These are phyloP conservation scores for Pseudopipra pipra DNA, from an alignment of 2,113 vertebrate species.

Conservation along the genomic window DNA sequence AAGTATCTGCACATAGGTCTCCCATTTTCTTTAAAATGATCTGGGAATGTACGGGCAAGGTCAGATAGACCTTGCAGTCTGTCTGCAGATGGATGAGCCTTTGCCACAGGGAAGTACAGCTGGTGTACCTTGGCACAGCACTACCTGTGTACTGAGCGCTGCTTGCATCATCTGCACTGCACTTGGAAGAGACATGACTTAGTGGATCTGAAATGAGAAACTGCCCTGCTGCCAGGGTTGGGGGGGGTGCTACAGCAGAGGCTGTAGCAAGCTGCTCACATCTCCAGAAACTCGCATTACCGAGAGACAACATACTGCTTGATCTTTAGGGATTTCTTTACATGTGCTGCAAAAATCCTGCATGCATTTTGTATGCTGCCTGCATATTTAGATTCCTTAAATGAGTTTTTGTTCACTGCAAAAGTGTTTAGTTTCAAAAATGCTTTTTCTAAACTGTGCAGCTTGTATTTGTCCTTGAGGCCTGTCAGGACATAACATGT, in stretches of 20 bases:
- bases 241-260: not conserved
- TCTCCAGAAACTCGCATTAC: not conserved
- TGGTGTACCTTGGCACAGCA: fast-evolving
- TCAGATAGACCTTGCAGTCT: not conserved
- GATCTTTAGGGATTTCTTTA: not conserved
- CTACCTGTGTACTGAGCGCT: not conserved
- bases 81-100: not conserved
- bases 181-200: not conserved
- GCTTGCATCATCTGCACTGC: not conserved
- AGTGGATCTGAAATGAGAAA: not conserved
- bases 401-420: not conserved
- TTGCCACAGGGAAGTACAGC: not conserved
- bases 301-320: not conserved
- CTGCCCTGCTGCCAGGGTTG: not conserved
- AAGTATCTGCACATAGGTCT: not conserved
- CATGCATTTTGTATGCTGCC: not conserved
- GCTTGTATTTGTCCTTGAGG: not conserved
- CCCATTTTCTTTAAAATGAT: not conserved
- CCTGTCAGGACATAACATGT: not conserved
- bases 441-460: not conserved
- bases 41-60: not conserved
- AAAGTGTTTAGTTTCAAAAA: not conserved
- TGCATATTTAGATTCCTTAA: not conserved
- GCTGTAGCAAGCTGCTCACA: not conserved
- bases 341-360: not conserved